Evolutionary conservation across 2,888 invertebrate species (phyloP).

Genomic region (Agonopterix subpropinquella): DNA sequence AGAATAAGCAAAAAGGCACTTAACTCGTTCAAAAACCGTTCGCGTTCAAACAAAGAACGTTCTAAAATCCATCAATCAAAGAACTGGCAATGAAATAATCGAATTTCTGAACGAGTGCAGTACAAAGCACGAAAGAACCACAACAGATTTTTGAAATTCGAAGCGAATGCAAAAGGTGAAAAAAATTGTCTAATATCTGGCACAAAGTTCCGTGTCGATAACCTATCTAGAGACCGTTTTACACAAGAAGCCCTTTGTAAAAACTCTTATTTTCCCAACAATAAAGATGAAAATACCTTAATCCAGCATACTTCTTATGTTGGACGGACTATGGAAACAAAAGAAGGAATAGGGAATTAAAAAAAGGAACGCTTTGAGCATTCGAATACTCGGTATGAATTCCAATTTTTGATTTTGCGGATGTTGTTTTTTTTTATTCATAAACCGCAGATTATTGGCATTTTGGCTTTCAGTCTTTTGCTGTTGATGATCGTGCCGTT

Average conservation of each 20-base stretch:
- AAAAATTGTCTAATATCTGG: constrained; percentile 60
- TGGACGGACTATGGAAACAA: constrained; percentile 48
- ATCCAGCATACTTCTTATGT: no score
- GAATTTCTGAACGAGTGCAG: constrained; percentile 65
- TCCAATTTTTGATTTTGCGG: constrained; percentile 20
- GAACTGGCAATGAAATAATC: constrained; percentile 68
- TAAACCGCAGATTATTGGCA: constrained; percentile 9
- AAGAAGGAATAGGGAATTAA: constrained; percentile 47
- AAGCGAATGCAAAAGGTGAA: constrained; percentile 30
- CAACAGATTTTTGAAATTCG: constrained; percentile 50
- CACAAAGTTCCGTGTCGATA: constrained; percentile 65
- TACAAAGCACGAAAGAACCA: constrained; percentile 66
- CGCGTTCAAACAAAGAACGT: constrained; percentile 42
- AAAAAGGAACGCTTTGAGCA: constrained; percentile 38
- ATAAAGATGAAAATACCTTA: no score
- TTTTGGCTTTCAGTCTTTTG: background rate
- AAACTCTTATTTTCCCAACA: no score
- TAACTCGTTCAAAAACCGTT: constrained; percentile 49
- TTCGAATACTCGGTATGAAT: constrained; percentile 27
- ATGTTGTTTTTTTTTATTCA: constrained; percentile 6
- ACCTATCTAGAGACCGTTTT: constrained; percentile 26
- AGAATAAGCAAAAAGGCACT: constrained; percentile 42
- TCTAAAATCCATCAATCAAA: constrained; percentile 72
- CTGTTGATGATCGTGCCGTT: no score
- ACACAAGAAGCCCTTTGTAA: no score